Evolutionary conservation across 2,113 vertebrate genomes (phyloP).

Genomic region (Elaphurus davidianus): DNA sequence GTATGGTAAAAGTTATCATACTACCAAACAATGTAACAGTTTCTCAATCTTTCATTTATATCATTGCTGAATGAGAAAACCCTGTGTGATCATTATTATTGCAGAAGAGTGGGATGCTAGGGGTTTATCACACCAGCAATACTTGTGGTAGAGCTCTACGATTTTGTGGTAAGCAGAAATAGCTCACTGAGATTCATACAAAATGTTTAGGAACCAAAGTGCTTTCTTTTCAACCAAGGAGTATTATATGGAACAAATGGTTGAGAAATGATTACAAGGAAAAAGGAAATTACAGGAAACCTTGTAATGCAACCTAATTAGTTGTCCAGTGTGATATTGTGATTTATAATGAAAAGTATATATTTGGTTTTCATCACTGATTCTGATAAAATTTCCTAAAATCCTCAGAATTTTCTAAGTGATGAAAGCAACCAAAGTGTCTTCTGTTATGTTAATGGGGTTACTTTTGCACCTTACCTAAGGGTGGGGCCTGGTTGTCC

Average conservation of each 20-base stretch:
- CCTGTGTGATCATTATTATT: not conserved
- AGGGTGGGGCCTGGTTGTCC: not conserved
- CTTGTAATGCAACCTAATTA: not conserved
- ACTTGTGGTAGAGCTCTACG: not conserved
- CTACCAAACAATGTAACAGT: not conserved
- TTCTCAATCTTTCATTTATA: not conserved
- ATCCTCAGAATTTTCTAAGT: not conserved
- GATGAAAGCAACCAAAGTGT: not conserved
- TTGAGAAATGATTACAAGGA: not conserved
- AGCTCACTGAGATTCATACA: not conserved
- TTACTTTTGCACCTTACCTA: not conserved
- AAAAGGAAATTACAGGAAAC: not conserved
- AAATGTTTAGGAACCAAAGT: not conserved
- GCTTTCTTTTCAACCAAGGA: not conserved
- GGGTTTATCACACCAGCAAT: not conserved
- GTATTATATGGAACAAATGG: not conserved
- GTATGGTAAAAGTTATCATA: not conserved
- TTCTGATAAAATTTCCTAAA: not conserved
- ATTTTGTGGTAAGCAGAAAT: not conserved
- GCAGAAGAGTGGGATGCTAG: not conserved
- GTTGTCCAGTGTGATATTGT: not conserved
- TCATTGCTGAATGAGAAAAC: not conserved
- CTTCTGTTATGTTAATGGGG: not conserved
- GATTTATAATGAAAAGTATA: not conserved
- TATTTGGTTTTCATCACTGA: not conserved